phyloP scores from a whole-genome alignment of 2,113 vertebrate species.

The Penelope pileata region DNA sequence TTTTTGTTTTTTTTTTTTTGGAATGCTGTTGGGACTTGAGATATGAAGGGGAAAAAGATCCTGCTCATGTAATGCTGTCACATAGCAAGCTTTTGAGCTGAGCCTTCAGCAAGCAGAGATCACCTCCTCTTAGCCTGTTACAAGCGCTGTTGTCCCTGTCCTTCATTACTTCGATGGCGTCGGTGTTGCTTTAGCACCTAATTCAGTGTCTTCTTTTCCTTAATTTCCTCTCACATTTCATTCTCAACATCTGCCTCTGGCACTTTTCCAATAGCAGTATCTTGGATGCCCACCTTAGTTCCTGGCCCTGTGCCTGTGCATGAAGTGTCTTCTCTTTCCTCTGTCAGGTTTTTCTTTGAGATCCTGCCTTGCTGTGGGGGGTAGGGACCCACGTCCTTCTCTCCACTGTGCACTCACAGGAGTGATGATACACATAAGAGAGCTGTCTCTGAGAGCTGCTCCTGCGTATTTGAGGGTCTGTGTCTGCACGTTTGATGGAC shows the following conservation, averaged over 20 bases:
- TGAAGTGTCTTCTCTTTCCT: background rate
- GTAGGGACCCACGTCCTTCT: background rate
- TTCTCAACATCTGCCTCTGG: background rate
- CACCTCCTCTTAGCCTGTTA: background rate
- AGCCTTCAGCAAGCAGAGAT: background rate
- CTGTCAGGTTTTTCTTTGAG: background rate
- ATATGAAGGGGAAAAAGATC: background rate
- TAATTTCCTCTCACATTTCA: background rate
- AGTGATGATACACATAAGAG: background rate
- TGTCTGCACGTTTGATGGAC: background rate
- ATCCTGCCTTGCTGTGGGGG: background rate
- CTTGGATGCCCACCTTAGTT: background rate
- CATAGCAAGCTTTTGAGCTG: background rate
- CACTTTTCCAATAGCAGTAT: background rate
- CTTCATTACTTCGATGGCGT: background rate
- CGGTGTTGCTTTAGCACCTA: background rate
- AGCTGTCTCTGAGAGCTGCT: background rate
- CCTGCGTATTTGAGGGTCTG: background rate
- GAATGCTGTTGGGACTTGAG: background rate
- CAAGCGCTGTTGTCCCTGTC: background rate
- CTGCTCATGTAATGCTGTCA: background rate
- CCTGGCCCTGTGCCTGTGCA: background rate
- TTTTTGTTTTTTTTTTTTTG: background rate
- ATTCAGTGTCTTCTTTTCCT: background rate
- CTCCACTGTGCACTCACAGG: rapidly evolving